These are phyloP conservation scores for Drosophila phalerata DNA, from an alignment of 2,888 invertebrate genomes.

Conservation along the genomic window DNA sequence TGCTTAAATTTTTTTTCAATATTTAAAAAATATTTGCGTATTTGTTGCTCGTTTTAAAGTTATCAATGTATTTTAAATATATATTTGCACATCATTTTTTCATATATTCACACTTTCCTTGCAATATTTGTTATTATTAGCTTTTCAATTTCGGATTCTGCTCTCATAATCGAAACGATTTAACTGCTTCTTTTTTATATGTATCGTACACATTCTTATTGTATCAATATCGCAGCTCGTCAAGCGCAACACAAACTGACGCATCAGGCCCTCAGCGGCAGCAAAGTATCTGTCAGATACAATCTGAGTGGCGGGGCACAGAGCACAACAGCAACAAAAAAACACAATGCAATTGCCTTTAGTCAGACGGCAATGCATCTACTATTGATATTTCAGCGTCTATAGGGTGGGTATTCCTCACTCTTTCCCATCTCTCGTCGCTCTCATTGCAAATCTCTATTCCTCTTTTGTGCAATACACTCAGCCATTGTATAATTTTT, in stretches of 20 bases:
- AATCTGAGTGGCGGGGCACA: slow-evolving; percentile 34
- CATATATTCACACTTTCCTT: neutral
- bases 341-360: slow-evolving; percentile 41
- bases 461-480: slow-evolving; percentile 5
- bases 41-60: neutral
- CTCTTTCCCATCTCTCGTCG: neutral
- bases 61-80: neutral
- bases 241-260: slow-evolving; percentile 36
- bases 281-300: slow-evolving; percentile 52
- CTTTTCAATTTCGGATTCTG: neutral
- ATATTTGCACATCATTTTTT: neutral
- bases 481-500: slow-evolving; percentile 68
- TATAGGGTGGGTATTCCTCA: slow-evolving; percentile 16
- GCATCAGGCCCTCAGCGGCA: slow-evolving; percentile 24
- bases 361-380: slow-evolving; percentile 42
- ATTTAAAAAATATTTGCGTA: neutral
- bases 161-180: slow-evolving; percentile 4
- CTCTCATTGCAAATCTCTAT: neutral
- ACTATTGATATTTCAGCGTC: slow-evolving; percentile 50
- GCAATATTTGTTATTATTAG: neutral
- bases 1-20: neutral
- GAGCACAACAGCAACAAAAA: slow-evolving; percentile 10
- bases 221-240: slow-evolving; percentile 39
- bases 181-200: slow-evolving; percentile 3
- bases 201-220: slow-evolving; percentile 28